Conservation (phyloP, 2,113 vertebrate genomes). For the Cyanistes caeruleus region DNA sequence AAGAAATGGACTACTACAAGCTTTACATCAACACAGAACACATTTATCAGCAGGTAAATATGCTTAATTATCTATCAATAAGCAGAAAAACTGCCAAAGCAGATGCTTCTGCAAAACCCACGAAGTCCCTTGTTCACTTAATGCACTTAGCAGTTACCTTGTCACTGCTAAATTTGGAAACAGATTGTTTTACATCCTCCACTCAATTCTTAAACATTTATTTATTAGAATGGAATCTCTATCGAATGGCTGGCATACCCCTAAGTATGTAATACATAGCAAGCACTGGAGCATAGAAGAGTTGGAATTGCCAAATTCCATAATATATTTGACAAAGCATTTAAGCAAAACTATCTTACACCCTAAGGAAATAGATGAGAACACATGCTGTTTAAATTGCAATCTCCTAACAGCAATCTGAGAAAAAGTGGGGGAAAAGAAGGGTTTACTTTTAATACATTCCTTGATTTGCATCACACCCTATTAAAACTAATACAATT, state of each 20-base stretch:
- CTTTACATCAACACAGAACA: background rate
- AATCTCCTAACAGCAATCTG: background rate
- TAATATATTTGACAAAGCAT: background rate
- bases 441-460: background rate
- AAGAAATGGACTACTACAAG: background rate
- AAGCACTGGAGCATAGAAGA: background rate
- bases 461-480: background rate
- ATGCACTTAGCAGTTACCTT: background rate
- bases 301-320: background rate
- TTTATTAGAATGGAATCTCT: background rate
- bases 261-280: background rate
- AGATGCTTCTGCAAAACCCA: background rate
- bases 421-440: background rate
- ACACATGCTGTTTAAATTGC: background rate
- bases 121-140: background rate
- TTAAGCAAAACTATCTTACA: background rate
- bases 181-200: background rate
- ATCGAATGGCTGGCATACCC: background rate
- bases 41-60: background rate
- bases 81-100: background rate
- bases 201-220: background rate
- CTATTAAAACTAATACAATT: background rate
- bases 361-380: background rate
- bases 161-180: rapidly evolving
- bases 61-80: background rate